These are phyloP conservation scores for Sceliomorpha sp. DNA, from an alignment of 2,888 invertebrate genomes.

Conservation along the genomic window DNA sequence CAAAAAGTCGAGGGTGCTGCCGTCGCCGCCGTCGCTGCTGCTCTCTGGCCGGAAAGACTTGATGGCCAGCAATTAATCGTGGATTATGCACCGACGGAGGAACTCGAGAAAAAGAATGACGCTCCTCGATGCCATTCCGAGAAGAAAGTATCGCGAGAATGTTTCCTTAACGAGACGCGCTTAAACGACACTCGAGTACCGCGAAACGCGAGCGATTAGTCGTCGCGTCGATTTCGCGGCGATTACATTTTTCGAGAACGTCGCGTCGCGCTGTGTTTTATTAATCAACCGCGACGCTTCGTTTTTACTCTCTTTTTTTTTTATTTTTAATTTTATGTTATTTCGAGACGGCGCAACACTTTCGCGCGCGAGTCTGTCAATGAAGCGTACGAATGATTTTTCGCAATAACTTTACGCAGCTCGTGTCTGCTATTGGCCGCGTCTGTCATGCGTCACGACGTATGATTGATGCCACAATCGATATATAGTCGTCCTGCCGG, in stretches of 20 bases:
- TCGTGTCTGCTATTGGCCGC: conserved; percentile 45
- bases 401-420: conserved; percentile 42
- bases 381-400: conserved; percentile 43
- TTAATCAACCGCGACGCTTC: too few species aligned
- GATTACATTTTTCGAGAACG: too few species aligned
- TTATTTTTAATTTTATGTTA: too few species aligned
- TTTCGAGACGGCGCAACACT: too few species aligned
- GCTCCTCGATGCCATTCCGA: conserved; percentile 13
- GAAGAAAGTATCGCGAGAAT: conserved; percentile 18
- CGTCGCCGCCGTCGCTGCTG: too few species aligned
- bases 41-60: too few species aligned
- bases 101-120: conserved; percentile 36
- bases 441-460: conserved; percentile 44
- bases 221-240: too few species aligned
- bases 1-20: conserved; percentile 45
- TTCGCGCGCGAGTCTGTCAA: conserved; percentile 18
- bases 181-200: conserved; percentile 19
- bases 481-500: conserved; percentile 34
- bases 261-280: too few species aligned
- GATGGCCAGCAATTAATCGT: conserved; percentile 56
- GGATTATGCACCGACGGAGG: conserved; percentile 47
- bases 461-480: conserved; percentile 52
- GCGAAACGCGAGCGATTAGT: neutral
- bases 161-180: conserved; percentile 35
- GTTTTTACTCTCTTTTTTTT: too few species aligned